These are phyloP conservation scores for Montipora efflorescens DNA, from an alignment of 64 coral and sea anemone genomes.

Conservation along the genomic window DNA sequence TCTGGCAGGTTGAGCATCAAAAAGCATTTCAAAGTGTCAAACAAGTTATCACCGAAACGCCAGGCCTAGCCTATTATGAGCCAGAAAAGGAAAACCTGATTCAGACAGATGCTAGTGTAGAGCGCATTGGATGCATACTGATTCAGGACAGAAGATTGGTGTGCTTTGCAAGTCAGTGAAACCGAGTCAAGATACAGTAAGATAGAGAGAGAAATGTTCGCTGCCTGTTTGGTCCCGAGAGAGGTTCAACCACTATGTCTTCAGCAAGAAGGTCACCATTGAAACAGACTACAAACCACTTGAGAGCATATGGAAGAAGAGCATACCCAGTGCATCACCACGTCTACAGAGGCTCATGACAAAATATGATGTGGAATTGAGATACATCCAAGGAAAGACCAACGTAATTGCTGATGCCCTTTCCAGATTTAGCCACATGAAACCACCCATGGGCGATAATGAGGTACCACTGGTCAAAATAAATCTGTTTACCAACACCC, in stretches of 20 bases:
- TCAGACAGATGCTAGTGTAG: conserved; percentile 32
- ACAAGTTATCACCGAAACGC: conserved; percentile 47
- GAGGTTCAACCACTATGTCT: conserved; percentile 56
- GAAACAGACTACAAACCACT: conserved; percentile 70
- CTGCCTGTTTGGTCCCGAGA: conserved; percentile 63
- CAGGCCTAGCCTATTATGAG: conserved; percentile 69
- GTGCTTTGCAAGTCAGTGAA: conserved; percentile 57
- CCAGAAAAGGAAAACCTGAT: conserved; percentile 41
- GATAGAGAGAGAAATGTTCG: conserved; percentile 55
- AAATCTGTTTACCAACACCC: not conserved
- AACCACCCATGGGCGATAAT: not conserved
- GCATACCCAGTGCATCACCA: conserved; percentile 27
- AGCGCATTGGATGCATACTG: conserved; percentile 51
- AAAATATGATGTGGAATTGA: conserved; percentile 31
- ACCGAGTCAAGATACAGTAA: conserved; percentile 57
- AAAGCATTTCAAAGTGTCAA: conserved; percentile 66
- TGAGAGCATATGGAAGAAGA: conserved; percentile 49
- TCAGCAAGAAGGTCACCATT: conserved; percentile 37
- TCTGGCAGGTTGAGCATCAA: conserved; percentile 69
- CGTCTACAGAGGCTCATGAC: conserved; percentile 17
- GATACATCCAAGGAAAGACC: conserved; percentile 37
- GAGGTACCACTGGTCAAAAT: not conserved
- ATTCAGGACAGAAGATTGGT: conserved; percentile 30
- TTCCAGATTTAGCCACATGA: conserved; percentile 20
- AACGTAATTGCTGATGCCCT: conserved; percentile 38